Base-by-base conservation (phyloP, 2,888 invertebrate genomes). In the Danaus chrysippus region DNA sequence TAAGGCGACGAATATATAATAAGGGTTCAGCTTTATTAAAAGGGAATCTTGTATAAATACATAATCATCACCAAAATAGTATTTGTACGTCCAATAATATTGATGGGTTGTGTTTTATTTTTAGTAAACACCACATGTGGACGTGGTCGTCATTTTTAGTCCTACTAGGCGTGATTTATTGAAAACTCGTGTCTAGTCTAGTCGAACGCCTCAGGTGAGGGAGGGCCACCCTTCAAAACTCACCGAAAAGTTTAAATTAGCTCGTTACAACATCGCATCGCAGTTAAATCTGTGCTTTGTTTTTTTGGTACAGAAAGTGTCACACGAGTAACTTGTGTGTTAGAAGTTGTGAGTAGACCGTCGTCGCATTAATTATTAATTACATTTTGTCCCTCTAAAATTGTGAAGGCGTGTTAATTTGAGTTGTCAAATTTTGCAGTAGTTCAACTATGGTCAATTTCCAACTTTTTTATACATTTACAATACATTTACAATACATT, bases 191-290 rank as follows among this genome's bases (percentile, higher is more conserved):
- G 82, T 81, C 82, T 81, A 83, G 83, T 77, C 78, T 78, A 78
- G 79, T 77, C 77, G 67, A 72, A 70, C 78, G 87, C 87, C 87
- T 87, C 84, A 90, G 87, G 90, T 88, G 85, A 62, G 64, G 69
- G 74, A 70, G 69, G 56, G 63, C 66, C 74, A 70, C 74, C 72
- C 74, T 71, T 68, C 65, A 69, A 72, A 83, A 83, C 81, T 81
- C 76, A 78, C 83, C 87, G 85, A 89, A 90, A 90, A 91, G 87
- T 90, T 91, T 91, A 91, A 91, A 91, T 91, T 89, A 91, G 90
- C 91, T 91, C 83, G 91, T 91, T 90, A 90, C 88, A 76, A 86
- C 87, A 85, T 83, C 82, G 83, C 83, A 78, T 76, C 81, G 77
- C 84, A 81, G 85, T 84, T 85, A 79, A 81, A 80, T 83, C 71